These are phyloP conservation scores for Glaucidium brasilianum DNA, from an alignment of 2,113 vertebrate species.

Conservation along the genomic window DNA sequence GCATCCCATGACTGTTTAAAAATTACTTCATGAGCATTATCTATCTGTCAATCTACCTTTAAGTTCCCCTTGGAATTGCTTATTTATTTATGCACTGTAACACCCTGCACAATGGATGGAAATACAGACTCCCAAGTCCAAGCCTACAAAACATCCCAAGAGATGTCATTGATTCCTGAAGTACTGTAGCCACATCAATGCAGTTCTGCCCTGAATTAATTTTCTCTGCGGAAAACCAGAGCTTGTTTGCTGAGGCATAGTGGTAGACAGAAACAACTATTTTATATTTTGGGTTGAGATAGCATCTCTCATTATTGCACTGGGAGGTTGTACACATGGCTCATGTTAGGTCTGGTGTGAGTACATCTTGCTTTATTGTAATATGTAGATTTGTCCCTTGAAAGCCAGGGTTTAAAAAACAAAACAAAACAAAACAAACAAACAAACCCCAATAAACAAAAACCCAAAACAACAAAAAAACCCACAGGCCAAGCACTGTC, in stretches of 20 bases:
- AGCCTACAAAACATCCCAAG: neutral
- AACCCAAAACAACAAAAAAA: too few relatives aligned
- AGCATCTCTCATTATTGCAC: neutral
- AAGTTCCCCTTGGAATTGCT: neutral
- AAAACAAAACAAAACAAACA: neutral
- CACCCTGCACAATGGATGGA: neutral
- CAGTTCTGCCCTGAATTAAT: neutral
- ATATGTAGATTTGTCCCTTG: neutral
- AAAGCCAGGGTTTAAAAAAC: neutral
- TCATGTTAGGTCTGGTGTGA: neutral
- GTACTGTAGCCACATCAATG: neutral
- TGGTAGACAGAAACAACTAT: neutral
- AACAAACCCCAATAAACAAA: neutral
- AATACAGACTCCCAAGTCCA: neutral
- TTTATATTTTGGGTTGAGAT: neutral
- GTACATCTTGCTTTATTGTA: neutral
- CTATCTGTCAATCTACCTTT: neutral
- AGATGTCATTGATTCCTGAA: neutral
- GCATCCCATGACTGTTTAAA: neutral
- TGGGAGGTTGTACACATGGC: neutral
- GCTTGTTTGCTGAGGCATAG: fast-evolving
- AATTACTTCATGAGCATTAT: neutral
- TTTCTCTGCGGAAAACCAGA: neutral
- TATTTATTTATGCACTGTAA: neutral
- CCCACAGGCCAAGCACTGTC: neutral